Conservation (phyloP, 2,797 vertebrate species). For the Parauchenoglanis punctatus region DNA sequence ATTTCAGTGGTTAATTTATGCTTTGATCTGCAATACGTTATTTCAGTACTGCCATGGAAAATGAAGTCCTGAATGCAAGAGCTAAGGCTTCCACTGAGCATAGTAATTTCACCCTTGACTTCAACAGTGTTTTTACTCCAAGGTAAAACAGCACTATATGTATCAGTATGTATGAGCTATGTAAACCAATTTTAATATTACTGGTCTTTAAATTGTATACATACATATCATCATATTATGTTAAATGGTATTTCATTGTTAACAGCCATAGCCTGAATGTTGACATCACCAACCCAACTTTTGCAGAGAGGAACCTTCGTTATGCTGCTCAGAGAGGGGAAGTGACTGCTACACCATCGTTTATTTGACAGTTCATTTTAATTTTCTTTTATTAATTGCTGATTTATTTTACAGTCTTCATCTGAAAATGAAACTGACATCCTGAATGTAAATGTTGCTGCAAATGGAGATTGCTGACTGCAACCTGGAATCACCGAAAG, state of each 20-base stretch:
- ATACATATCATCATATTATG: background rate
- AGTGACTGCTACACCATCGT: constrained; percentile 66
- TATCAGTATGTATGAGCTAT: background rate
- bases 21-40: constrained; percentile 70
- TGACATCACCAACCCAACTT: constrained; percentile 72
- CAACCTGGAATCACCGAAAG: constrained; percentile 74
- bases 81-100: constrained; percentile 77
- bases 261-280: constrained; percentile 67
- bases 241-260: constrained; percentile 55
- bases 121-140: constrained; percentile 68
- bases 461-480: constrained; percentile 71
- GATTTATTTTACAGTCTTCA: constrained; percentile 72
- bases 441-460: constrained; percentile 71
- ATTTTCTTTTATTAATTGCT: background rate
- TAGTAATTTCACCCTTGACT: constrained; percentile 78
- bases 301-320: constrained; percentile 69
- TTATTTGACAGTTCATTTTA: background rate
- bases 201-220: too few species aligned
- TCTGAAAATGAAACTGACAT: constrained; percentile 79
- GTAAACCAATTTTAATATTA: too few species aligned
- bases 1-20: background rate
- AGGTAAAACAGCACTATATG: constrained; percentile 62
- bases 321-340: constrained; percentile 63
- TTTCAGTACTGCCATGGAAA: constrained; percentile 69
- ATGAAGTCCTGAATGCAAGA: constrained; percentile 63